Conservation (phyloP, 2,113 vertebrate species). For the Nibea albiflora region DNA sequence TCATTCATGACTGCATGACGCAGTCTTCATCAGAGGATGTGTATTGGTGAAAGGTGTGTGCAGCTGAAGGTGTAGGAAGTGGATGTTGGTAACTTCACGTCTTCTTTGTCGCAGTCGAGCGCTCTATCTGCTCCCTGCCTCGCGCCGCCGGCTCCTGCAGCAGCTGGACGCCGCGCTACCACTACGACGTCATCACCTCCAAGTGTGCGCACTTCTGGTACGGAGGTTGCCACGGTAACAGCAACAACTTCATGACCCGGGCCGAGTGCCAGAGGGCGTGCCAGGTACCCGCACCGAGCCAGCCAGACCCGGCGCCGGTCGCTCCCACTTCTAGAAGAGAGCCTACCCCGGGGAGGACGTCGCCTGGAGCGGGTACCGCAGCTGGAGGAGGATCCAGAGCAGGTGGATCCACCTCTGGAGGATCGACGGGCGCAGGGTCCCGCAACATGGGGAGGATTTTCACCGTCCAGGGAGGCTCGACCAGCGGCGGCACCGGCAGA, state of each 20-base stretch:
- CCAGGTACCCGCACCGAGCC: constrained; percentile 21
- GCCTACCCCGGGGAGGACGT: neutral
- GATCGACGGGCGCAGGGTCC: constrained; percentile 10
- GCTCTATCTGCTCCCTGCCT: constrained; percentile 89
- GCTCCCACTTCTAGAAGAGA: constrained; percentile 9
- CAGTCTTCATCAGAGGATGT: neutral
- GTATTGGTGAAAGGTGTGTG: neutral
- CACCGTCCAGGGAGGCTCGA: constrained; percentile 50
- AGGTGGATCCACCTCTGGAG: constrained; percentile 26
- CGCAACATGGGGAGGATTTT: constrained; percentile 69
- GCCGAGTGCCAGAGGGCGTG: constrained; percentile 89
- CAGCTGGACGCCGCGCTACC: constrained; percentile 89
- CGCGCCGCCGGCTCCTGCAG: constrained; percentile 88
- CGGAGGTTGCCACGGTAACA: constrained; percentile 92
- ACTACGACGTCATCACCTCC: constrained; percentile 87
- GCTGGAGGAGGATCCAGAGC: constrained; percentile 16
- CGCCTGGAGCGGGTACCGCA: neutral
- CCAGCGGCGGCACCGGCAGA: constrained; percentile 7
- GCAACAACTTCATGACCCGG: constrained; percentile 90
- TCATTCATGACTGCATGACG: neutral
- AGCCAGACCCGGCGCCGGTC: neutral
- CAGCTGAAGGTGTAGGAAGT: neutral
- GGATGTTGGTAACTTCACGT: neutral
- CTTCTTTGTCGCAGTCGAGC: constrained; percentile 80
- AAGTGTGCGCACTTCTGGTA: constrained; percentile 96